Percentiles rank a stretch among this genome's conserved stretches.
Conservation (phyloP, 2,888 invertebrate species). For the Formica aserva region DNA sequence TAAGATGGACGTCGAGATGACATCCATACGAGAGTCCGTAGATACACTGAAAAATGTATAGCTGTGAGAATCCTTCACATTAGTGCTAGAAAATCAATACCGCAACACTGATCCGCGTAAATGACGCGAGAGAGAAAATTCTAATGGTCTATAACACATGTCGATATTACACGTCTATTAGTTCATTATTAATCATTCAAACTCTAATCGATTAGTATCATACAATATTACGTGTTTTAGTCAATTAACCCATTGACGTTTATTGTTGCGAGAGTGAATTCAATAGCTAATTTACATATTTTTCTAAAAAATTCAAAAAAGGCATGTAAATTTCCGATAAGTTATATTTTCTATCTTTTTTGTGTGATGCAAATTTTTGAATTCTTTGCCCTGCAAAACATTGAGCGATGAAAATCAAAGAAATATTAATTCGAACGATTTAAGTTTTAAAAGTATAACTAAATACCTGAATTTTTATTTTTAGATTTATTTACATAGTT, state of each 20-base stretch:
- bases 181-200: conserved; percentile 35
- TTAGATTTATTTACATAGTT: neutral
- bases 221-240: conserved; percentile 11
- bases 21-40: conserved; percentile 26
- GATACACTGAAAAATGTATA: conserved; percentile 33
- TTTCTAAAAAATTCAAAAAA: conserved; percentile 1
- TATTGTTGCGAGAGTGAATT: neutral
- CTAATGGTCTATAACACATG: conserved; percentile 27
- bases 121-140: conserved; percentile 34
- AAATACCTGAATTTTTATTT: neutral
- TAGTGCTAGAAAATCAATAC: conserved; percentile 26
- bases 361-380: neutral
- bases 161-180: conserved; percentile 8
- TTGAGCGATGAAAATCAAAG: neutral
- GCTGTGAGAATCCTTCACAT: neutral
- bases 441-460: neutral
- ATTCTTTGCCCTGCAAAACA: neutral
- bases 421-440: neutral
- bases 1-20: conserved; percentile 35
- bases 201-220: conserved; percentile 10
- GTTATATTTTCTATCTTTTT: neutral
- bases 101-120: conserved; percentile 1
- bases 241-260: conserved; percentile 15
- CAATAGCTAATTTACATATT: neutral
- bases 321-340: neutral